These are phyloP conservation scores for Papilio helenus DNA, from an alignment of 1,140 invertebrate genomes.

Conservation along the genomic window DNA sequence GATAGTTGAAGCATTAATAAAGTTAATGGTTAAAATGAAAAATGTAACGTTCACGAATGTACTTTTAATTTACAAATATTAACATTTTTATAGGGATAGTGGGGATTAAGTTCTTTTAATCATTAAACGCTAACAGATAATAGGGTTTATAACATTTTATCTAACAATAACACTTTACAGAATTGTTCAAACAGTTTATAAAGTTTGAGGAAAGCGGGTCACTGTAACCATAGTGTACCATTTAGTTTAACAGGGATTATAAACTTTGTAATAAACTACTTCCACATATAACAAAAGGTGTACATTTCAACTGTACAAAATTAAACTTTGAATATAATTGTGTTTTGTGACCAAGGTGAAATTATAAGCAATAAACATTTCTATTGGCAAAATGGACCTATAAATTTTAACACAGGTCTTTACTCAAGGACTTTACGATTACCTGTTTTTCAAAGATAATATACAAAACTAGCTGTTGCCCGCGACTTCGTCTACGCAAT, in stretches of 20 bases:
- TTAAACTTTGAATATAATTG: conserved; percentile 16
- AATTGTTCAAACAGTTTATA: conserved; percentile 7
- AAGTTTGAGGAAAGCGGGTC: conserved; percentile 1
- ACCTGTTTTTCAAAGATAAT: background rate
- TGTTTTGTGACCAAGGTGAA: background rate
- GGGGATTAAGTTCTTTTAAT: no score
- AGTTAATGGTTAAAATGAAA: no score
- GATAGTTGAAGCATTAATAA: no score
- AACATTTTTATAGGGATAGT: no score
- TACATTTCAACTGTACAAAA: background rate
- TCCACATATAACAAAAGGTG: background rate
- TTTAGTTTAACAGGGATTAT: background rate
- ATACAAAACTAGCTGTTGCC: no score
- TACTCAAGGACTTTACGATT: background rate
- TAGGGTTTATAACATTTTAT: background rate
- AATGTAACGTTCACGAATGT: no score
- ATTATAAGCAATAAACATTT: background rate
- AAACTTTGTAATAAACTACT: conserved; percentile 10
- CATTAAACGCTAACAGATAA: background rate
- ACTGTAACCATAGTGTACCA: background rate
- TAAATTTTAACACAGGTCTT: background rate
- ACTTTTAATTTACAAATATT: no score
- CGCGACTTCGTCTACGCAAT: no score
- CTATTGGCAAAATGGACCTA: background rate
- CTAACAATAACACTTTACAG: background rate